Base-by-base conservation (phyloP, 2,888 invertebrate species). In the Epinotia demarniana region DNA sequence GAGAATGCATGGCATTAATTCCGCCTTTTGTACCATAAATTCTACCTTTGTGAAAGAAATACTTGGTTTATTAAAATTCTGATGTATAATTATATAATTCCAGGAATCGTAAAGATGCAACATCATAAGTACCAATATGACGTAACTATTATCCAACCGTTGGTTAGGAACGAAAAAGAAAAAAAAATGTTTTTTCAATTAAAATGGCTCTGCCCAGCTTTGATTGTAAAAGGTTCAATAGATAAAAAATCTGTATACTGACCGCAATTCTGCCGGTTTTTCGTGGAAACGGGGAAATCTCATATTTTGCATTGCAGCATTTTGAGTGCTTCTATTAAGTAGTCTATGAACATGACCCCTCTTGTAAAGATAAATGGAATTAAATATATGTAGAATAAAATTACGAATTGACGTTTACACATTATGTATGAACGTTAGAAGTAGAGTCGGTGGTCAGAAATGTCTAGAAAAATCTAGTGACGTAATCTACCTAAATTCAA, bases 131-230 rank as follows among this genome's bases (percentile, higher is more conserved):
- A 43, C 39, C 19, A 43, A 58, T 27, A 33, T 53, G 53, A n/a
- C 46, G 8, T 8, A 69, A 60, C 46, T 57, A 60, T 60, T 69
- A 23, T 46, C 46, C 58, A 58, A 57, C 58, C 58, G 46, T 58
- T 69, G 68, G 68, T 46, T 60, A 58, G 46, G 58, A 46, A n/a
- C 58, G 27, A 69, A 69, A 27, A 60, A 69, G 46, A 69, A 60
- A 69, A 69, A 69, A 69, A 67, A 69, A 60, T 46, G 46, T 43
- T 23, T 69, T 69, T 69, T 58, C 60, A 69, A 69, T 60, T 69
- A 60, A 69, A 68, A 68, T 60, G 23, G 69, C 68, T 69, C 43
- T 16, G 57, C 39, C 27, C 23, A n/a, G 69, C 27, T 69, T 60
- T 60, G 60, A 58, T 46, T 69, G 69, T 69, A 69, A 69, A 69